Percentiles rank a stretch among this genome's conserved stretches.
These are phyloP conservation scores for Merluccius polli DNA, from an alignment of 2,797 vertebrate genomes.

Conservation along the genomic window DNA sequence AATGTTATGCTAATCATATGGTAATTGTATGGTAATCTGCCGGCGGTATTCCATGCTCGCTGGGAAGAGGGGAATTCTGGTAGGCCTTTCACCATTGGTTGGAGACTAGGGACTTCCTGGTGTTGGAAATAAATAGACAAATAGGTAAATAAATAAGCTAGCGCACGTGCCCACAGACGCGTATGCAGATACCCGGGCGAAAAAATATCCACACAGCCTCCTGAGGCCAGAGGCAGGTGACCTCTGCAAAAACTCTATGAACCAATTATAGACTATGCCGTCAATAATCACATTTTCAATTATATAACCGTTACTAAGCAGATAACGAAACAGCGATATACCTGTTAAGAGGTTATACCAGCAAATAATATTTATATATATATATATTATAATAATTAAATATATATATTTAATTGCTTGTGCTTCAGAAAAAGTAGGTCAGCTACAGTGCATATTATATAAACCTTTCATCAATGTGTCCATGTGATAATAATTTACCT, in stretches of 20 bases:
- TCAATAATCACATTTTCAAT: constrained; percentile 60
- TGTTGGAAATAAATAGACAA: constrained; percentile 36
- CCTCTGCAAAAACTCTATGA: constrained; percentile 54
- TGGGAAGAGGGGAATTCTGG: constrained; percentile 62
- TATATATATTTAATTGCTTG: no score
- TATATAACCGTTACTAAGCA: not conserved
- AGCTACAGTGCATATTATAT: not conserved
- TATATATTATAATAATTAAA: no score
- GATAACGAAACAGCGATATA: not conserved
- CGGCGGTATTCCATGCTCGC: constrained; percentile 71
- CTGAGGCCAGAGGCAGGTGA: constrained; percentile 34
- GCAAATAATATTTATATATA: not conserved
- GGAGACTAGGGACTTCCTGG: constrained; percentile 68
- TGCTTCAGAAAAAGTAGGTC: no score
- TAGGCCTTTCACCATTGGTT: constrained; percentile 73
- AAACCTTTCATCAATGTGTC: not conserved
- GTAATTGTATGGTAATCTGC: constrained; percentile 75
- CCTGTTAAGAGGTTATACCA: not conserved
- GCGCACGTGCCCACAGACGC: not conserved
- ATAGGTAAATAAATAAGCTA: constrained; percentile 6
- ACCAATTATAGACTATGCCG: constrained; percentile 52
- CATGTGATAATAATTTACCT: not conserved
- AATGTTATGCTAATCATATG: constrained; percentile 76
- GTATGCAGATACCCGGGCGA: not conserved
- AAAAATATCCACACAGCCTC: not conserved